phyloP scores from a whole-genome alignment of 2,113 vertebrate genomes.

The Patagioenas fasciata region DNA sequence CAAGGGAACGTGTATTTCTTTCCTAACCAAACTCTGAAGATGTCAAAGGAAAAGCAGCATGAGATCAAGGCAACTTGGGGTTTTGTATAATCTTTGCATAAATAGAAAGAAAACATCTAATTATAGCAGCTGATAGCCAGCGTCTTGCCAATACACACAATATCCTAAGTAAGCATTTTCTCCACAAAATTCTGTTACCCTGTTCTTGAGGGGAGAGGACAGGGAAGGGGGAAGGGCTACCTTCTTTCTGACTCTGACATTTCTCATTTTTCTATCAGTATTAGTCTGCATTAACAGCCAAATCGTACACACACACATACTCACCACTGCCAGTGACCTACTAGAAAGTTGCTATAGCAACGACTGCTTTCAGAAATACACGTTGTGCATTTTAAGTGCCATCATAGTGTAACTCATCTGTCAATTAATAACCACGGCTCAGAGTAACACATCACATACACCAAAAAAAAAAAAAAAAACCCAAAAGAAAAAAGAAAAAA shows the following conservation, averaged over 20 bases:
- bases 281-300: constrained; percentile 86
- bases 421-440: constrained; percentile 79
- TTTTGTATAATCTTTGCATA: not conserved
- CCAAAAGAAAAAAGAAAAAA: not conserved
- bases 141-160: not conserved
- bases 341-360: constrained; percentile 89
- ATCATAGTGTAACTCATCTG: constrained; percentile 79
- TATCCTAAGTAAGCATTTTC: not conserved
- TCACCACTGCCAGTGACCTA: constrained; percentile 85
- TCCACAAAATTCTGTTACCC: not conserved
- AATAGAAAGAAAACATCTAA: not conserved
- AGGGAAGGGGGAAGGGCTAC: constrained; percentile 41
- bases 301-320: constrained; percentile 79
- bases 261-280: constrained; percentile 79
- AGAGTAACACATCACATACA: constrained; percentile 32
- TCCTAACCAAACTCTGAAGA: not conserved
- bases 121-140: not conserved
- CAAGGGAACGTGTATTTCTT: not conserved
- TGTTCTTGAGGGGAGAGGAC: not conserved
- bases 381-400: constrained; percentile 92
- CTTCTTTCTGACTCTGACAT: constrained; percentile 52
- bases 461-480: not conserved
- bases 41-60: not conserved
- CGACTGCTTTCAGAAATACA: constrained; percentile 88
- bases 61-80: not conserved